phyloP scores from a whole-genome alignment of 2,113 vertebrate species.

The Genyomyrus donnyi region DNA sequence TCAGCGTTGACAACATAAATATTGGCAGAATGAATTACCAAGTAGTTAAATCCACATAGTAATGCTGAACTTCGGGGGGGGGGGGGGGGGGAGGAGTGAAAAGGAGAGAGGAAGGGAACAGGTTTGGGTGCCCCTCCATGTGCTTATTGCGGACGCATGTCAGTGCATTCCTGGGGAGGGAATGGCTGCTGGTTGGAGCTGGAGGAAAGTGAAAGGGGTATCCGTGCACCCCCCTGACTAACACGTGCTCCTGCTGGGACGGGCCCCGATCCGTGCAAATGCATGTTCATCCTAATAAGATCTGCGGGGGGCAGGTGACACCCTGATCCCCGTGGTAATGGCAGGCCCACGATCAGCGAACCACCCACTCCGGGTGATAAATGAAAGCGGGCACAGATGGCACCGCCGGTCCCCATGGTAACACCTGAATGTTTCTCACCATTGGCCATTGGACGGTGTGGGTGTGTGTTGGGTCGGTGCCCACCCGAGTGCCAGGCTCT shows the following conservation, averaged over 20 bases:
- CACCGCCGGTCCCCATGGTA: not conserved
- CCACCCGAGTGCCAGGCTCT: not conserved
- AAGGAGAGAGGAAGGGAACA: not conserved
- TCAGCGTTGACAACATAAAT: not conserved
- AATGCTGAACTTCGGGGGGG: not conserved
- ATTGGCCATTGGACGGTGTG: not conserved
- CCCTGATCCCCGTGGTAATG: not conserved
- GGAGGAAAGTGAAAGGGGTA: not conserved
- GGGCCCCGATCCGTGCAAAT: not conserved
- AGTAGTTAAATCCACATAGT: not conserved
- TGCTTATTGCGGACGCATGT: not conserved
- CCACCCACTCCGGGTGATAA: not conserved
- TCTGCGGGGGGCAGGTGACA: not conserved
- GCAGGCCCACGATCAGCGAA: not conserved
- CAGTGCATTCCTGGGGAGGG: not conserved
- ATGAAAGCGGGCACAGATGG: not conserved
- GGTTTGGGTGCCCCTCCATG: not conserved
- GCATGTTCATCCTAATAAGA: constrained; percentile 13
- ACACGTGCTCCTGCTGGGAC: not conserved
- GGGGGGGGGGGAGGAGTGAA: not conserved
- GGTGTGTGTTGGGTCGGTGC: not conserved
- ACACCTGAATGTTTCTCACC: not conserved
- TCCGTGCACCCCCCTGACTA: not conserved
- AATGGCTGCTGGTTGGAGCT: not conserved
- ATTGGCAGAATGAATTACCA: not conserved